These are phyloP conservation scores for Mylabris phalerata DNA, from an alignment of 1,140 invertebrate genomes.

Conservation along the genomic window DNA sequence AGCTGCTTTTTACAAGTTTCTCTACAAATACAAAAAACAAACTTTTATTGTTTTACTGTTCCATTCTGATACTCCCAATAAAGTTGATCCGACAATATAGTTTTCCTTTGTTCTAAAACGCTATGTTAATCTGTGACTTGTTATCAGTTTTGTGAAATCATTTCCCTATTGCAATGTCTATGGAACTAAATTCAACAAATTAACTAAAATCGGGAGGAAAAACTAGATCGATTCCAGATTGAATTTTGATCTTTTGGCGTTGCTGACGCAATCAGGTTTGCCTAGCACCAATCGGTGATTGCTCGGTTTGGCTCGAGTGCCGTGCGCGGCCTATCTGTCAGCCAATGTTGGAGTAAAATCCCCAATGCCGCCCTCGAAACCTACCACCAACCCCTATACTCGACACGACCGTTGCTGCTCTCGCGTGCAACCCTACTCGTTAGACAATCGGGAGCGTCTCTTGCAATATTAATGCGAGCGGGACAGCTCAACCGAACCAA, in stretches of 20 bases:
- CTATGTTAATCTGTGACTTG: no score
- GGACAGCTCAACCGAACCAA: slow-evolving; percentile 14
- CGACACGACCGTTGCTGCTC: slow-evolving; percentile 16
- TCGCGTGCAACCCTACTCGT: slow-evolving; percentile 29
- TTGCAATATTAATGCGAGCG: slow-evolving; percentile 32
- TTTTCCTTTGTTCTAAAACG: no score
- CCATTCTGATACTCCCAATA: no score
- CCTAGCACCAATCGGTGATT: slow-evolving; percentile 6
- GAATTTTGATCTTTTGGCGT: background rate
- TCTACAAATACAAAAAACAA: no score
- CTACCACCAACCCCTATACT: slow-evolving; percentile 7
- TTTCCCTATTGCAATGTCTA: no score
- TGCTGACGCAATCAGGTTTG: background rate
- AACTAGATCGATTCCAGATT: background rate
- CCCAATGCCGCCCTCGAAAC: slow-evolving; percentile 2
- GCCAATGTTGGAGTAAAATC: slow-evolving; percentile 10
- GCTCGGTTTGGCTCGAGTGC: slow-evolving; percentile 4
- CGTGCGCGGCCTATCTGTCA: slow-evolving; percentile 22
- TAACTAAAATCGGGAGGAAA: background rate
- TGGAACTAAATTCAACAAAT: no score
- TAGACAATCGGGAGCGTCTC: slow-evolving; percentile 34
- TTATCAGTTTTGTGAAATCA: no score
- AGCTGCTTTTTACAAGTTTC: no score
- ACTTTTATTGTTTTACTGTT: no score
- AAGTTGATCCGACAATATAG: no score